Percentiles rank a stretch among this genome's conserved stretches.
Evolutionary conservation across 2,113 vertebrate genomes (phyloP).

Genomic region (Paramormyrops kingsleyae): DNA sequence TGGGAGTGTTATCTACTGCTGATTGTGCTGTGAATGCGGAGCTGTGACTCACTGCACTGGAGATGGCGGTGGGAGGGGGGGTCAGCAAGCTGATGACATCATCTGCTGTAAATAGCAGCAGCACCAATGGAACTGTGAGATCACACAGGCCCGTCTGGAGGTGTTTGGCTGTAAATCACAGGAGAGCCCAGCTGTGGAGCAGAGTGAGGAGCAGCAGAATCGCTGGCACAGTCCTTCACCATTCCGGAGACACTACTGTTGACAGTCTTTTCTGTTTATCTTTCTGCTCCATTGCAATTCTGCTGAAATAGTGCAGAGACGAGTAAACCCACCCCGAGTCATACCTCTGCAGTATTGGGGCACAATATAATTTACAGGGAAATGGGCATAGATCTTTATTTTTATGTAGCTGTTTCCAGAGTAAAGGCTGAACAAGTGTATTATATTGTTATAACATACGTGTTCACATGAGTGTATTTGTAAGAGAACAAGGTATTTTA

Average conservation of each 20-base stretch:
- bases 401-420: background rate
- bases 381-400: background rate
- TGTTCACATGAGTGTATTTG: background rate
- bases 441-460: background rate
- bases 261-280: background rate
- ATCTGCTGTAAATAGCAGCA: constrained; percentile 48
- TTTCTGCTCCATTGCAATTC: background rate
- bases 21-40: too few relatives aligned
- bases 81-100: constrained; percentile 40
- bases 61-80: constrained; percentile 15
- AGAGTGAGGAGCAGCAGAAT: background rate
- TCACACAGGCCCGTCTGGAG: background rate
- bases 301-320: background rate
- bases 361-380: background rate
- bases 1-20: too few relatives aligned
- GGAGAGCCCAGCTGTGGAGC: background rate
- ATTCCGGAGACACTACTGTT: background rate
- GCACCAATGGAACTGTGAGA: constrained; percentile 15
- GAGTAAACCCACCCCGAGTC: background rate
- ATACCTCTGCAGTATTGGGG: background rate
- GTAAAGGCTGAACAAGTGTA: background rate
- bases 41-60: constrained; percentile 31
- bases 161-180: background rate
- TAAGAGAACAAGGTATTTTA: background rate
- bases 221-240: background rate